These are phyloP conservation scores for Lasiommata megera DNA, from an alignment of 2,888 invertebrate genomes.

Conservation along the genomic window DNA sequence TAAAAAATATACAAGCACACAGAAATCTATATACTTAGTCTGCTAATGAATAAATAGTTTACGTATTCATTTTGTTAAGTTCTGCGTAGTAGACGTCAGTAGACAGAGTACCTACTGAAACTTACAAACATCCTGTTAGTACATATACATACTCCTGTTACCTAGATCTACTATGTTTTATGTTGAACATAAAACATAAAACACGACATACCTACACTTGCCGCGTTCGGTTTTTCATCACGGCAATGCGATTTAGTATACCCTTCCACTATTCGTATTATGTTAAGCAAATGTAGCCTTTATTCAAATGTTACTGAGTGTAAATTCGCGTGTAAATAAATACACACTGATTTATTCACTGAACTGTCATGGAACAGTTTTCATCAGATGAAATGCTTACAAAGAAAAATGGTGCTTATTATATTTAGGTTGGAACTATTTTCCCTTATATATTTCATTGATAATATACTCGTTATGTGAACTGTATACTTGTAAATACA, in stretches of 20 bases:
- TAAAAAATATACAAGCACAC: no score
- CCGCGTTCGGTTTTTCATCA: slow-evolving; percentile 27
- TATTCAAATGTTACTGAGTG: neutral
- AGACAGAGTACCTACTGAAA: neutral
- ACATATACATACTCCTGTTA: no score
- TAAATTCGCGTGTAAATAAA: neutral
- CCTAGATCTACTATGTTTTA: slow-evolving; percentile 4
- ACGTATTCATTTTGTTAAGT: neutral
- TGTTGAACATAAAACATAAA: slow-evolving; percentile 19
- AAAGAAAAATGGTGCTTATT: slow-evolving; percentile 5
- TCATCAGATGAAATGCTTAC: neutral
- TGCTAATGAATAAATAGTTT: neutral
- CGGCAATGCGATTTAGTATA: slow-evolving; percentile 11
- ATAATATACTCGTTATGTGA: slow-evolving; percentile 2
- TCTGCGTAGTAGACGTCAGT: neutral
- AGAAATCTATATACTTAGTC: no score
- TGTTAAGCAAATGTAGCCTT: neutral
- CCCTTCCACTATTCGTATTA: neutral
- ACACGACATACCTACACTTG: slow-evolving; percentile 15
- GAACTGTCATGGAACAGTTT: neutral
- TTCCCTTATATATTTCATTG: slow-evolving; percentile 17
- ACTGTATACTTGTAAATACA: slow-evolving; percentile 22
- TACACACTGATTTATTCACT: neutral
- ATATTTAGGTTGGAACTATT: slow-evolving; percentile 9
- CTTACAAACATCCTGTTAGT: slow-evolving; percentile 17